Percentiles rank a stretch among this genome's conserved stretches.
Evolutionary conservation across 2,113 vertebrate genomes (phyloP).

Genomic region (Otolemur garnettii): DNA sequence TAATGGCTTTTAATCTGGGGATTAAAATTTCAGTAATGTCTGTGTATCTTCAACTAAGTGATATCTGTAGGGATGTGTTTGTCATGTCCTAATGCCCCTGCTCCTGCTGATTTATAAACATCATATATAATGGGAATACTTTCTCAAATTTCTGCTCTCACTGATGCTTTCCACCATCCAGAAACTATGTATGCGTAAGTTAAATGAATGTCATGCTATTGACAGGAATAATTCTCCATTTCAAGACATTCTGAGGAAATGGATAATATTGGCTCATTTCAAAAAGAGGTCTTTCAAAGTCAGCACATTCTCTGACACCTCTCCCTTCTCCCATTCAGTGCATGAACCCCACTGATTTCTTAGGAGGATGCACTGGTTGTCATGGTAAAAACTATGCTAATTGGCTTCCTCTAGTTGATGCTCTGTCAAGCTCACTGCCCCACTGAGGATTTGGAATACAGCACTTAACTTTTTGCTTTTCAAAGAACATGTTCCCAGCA

Average conservation of each 20-base stretch:
- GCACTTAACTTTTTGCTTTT: conserved; percentile 78
- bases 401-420: conserved; percentile 81
- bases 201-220: conserved; percentile 76
- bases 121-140: neutral
- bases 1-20: neutral
- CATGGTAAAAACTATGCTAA: conserved; percentile 81
- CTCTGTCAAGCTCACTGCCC: conserved; percentile 73
- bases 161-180: conserved; percentile 24
- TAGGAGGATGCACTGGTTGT: conserved; percentile 77
- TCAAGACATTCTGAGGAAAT: conserved; percentile 60
- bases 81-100: neutral
- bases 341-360: conserved; percentile 48
- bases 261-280: conserved; percentile 73
- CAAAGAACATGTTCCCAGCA: conserved; percentile 46
- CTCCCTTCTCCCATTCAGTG: conserved; percentile 40
- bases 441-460: conserved; percentile 77
- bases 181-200: conserved; percentile 47
- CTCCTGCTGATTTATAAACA: conserved; percentile 27
- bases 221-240: conserved; percentile 60
- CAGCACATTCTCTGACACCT: conserved; percentile 68
- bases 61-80: conserved; percentile 52
- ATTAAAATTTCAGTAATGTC: conserved; percentile 41
- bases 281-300: conserved; percentile 64
- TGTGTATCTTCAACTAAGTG: neutral
- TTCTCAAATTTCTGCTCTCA: conserved; percentile 30